phyloP scores from a whole-genome alignment of 2,888 invertebrate genomes.

The Capitulum mitella region DNA sequence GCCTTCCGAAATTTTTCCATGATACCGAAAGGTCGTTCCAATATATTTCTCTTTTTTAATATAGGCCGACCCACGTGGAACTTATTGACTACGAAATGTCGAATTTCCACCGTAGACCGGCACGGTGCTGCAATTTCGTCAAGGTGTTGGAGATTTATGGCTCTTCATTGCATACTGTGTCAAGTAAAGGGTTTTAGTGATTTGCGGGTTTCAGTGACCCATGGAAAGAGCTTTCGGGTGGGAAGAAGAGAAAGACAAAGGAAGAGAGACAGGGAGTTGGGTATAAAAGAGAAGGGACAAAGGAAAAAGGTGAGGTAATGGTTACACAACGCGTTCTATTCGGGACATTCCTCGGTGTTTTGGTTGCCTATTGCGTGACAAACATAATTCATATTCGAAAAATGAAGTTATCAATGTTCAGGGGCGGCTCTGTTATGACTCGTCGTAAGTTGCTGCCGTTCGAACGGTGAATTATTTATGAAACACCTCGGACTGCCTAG shows the following conservation, averaged over 20 bases:
- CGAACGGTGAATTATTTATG: neutral
- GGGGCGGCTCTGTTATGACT: neutral
- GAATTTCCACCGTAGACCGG: neutral
- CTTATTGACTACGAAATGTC: slow-evolving; percentile 2
- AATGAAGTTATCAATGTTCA: neutral
- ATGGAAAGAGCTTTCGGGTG: neutral
- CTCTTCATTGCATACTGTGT: neutral
- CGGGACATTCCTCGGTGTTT: too few species aligned
- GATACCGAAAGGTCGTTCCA: too few species aligned
- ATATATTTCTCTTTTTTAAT: neutral
- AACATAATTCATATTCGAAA: neutral
- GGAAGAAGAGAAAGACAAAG: neutral
- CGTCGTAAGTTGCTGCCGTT: neutral
- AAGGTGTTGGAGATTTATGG: neutral
- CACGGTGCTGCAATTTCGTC: neutral
- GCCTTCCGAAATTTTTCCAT: neutral
- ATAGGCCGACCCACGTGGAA: neutral
- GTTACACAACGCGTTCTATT: too few species aligned
- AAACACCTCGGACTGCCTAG: neutral
- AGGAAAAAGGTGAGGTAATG: too few species aligned
- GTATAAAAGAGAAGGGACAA: neutral
- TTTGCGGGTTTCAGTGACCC: neutral
- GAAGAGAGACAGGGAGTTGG: neutral
- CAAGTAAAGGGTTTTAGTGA: neutral
- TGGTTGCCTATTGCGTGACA: too few species aligned